Percentiles rank a stretch among this genome's conserved stretches.
phyloP scores from a whole-genome alignment of 1,140 invertebrate genomes.

The Atta cephalotes region DNA sequence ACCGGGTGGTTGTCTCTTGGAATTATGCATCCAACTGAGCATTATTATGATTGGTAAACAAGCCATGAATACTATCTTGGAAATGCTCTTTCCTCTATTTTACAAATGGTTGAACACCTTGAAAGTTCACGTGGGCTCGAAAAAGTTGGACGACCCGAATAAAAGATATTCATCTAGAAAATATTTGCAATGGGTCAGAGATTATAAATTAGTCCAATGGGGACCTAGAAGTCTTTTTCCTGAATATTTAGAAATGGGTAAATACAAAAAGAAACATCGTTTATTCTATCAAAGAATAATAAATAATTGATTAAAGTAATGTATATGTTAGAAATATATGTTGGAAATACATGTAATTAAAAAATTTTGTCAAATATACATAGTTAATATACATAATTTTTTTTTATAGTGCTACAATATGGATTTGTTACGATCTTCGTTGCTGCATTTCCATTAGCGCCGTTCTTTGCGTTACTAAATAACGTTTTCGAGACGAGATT shows the following conservation, averaged over 20 bases:
- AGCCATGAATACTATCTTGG: constrained; percentile 95
- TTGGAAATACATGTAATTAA: neutral
- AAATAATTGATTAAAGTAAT: neutral
- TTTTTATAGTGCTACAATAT: constrained; percentile 92
- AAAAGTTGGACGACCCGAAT: constrained; percentile 82
- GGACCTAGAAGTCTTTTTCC: constrained; percentile 96
- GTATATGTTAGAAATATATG: neutral
- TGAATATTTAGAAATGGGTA: constrained; percentile 99
- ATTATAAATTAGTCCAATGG: constrained; percentile 96
- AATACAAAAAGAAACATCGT: constrained; percentile 49
- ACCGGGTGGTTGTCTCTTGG: constrained; percentile 96
- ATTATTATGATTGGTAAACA: constrained; percentile 99
- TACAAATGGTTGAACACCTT: constrained; percentile 92
- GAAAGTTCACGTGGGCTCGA: constrained; percentile 85
- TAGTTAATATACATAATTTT: constrained; percentile 45
- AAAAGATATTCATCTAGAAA: constrained; percentile 82
- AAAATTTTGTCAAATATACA: constrained; percentile 16
- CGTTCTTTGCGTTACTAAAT: constrained; percentile 95
- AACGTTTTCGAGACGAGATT: constrained; percentile 96
- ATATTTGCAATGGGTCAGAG: constrained; percentile 94
- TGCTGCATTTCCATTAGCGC: constrained; percentile 95
- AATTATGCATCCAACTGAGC: constrained; percentile 96
- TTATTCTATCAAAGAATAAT: constrained; percentile 13
- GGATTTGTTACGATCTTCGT: constrained; percentile 97
- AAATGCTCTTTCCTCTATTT: constrained; percentile 91